These are phyloP conservation scores for Hippopotamus amphibius DNA, from an alignment of 2,113 vertebrate species.

Conservation along the genomic window DNA sequence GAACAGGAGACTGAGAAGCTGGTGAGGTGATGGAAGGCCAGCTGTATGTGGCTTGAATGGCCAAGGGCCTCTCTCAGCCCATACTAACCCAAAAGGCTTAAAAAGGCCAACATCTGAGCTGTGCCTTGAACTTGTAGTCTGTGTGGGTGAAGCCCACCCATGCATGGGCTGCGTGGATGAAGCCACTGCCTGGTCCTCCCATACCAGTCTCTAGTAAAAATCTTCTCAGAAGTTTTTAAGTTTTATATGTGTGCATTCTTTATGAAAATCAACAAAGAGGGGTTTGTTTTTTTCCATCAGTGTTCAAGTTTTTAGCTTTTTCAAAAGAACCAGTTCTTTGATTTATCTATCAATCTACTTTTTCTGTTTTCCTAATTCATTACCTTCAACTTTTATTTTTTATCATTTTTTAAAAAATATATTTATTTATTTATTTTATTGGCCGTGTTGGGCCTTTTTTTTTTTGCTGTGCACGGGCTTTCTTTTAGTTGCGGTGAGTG, in stretches of 20 bases:
- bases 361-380: neutral
- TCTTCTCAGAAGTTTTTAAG: neutral
- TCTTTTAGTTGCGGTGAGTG: no score
- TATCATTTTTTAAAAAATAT: no score
- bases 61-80: neutral
- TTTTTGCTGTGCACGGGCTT: no score
- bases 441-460: no score
- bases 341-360: neutral
- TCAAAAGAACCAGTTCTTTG: neutral
- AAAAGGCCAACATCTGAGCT: neutral
- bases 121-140: neutral
- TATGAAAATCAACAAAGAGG: neutral
- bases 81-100: neutral
- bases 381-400: neutral
- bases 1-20: neutral
- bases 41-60: neutral
- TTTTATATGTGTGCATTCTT: neutral
- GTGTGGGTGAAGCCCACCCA: neutral
- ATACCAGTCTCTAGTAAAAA: neutral
- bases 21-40: no score
- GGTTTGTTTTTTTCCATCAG: neutral
- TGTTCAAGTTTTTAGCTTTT: neutral
- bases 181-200: neutral
- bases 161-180: neutral
- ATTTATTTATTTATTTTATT: no score